Conservation (phyloP, 2,797 vertebrate genomes). For the Okamejei kenojei region DNA sequence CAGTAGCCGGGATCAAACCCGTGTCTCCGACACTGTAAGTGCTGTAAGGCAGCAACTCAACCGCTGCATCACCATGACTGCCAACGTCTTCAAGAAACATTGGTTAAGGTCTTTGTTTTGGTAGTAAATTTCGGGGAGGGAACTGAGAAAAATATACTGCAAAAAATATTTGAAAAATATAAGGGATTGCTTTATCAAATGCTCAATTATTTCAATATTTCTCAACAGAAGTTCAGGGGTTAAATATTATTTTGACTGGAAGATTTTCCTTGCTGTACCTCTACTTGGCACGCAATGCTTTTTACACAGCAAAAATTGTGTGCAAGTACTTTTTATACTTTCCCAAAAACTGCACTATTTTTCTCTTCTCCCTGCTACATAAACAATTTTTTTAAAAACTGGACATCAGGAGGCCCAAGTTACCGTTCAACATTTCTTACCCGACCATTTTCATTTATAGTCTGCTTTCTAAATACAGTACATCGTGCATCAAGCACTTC, state of each 20-base stretch:
- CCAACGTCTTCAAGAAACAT: neutral
- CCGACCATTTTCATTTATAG: neutral
- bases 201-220: neutral
- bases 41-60: too few species aligned
- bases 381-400: neutral
- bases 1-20: too few species aligned
- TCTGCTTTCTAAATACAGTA: neutral
- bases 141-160: neutral
- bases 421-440: neutral
- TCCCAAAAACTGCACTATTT: neutral
- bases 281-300: neutral
- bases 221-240: neutral
- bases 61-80: too few species aligned
- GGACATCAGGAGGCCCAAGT: neutral
- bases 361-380: neutral
- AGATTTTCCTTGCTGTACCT: neutral
- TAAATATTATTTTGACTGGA: neutral
- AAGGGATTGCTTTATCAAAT: neutral
- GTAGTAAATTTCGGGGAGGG: too few species aligned
- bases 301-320: neutral
- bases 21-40: too few species aligned
- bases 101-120: neutral
- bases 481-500: neutral
- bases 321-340: neutral
- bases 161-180: neutral